phyloP scores from a whole-genome alignment of 2,797 vertebrate species.

The Podarcis siculus region DNA sequence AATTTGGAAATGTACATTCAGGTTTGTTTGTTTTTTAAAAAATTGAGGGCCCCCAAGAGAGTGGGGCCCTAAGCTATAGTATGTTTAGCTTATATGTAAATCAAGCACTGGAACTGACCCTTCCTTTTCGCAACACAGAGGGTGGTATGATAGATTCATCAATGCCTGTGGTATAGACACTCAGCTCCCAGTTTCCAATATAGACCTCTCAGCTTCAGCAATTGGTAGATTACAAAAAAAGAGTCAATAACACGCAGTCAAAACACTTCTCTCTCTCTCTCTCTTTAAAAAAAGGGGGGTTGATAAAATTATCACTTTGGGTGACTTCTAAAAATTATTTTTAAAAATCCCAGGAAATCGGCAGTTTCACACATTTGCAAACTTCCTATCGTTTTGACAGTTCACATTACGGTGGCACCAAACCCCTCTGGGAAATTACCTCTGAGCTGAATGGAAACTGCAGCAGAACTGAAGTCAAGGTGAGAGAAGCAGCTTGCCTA shows the following conservation, averaged over 20 bases:
- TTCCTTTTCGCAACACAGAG: too few species aligned
- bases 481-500: neutral
- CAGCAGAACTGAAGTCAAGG: neutral
- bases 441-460: slow-evolving; percentile 52
- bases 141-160: too few species aligned
- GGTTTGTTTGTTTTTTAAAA: too few species aligned
- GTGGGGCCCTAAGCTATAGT: too few species aligned
- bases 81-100: too few species aligned
- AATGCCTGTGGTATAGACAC: neutral
- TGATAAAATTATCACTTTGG: slow-evolving; percentile 77
- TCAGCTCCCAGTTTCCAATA: neutral
- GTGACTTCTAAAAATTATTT: slow-evolving; percentile 57
- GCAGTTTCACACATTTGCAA: slow-evolving; percentile 45
- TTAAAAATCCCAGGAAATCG: slow-evolving; percentile 54
- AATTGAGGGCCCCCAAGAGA: too few species aligned
- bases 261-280: slow-evolving; percentile 67
- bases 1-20: too few species aligned
- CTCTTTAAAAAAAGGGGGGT: neutral
- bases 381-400: slow-evolving; percentile 77
- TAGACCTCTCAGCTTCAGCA: neutral
- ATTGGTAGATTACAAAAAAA: slow-evolving; percentile 62
- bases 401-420: slow-evolving; percentile 66
- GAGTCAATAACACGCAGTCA: slow-evolving; percentile 69
- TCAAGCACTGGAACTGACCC: too few species aligned
- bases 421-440: slow-evolving; percentile 72